Evolutionary conservation across 2,797 vertebrate species (phyloP), one percentile per base, ranked within the genome.

Genomic region (Esox lucius): DNA sequence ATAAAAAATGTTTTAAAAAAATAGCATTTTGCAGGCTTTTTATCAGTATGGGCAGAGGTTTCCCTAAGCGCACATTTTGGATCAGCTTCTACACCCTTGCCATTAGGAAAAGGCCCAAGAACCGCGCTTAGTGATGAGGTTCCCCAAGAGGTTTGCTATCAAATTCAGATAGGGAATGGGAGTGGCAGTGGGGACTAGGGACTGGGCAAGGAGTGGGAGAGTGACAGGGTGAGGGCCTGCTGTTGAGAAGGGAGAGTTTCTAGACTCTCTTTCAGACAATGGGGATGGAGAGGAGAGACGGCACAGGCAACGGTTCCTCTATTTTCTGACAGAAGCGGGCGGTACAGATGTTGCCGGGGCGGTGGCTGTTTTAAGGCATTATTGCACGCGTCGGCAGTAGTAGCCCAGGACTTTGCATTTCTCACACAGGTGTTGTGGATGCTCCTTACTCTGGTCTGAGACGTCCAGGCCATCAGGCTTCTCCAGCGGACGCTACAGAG

Each of bases 331-430:
- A 26, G 39, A 35, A 68, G 19, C 19, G 12, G 33, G 12, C 7
- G 33, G 65, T 19, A 33, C 13, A 19, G 67, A n/a, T 56, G 19
- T n/a, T 13, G n/a, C n/a, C 7, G 35, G 35, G 33, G 35, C 35
- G 35, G 1, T 39, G 35, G 35, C 28, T 5, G 35, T 5, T 39
- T 39, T 56, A 56, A 35, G 46, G 73, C 72, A 84, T 96, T 96
- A 99, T 93, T 98, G 97, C 93, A 98, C 97, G 1, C 97, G 95
- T 68, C 97, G 96, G 93, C 97, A 99, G 91, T 98, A 98, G 93
- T 98, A 99, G 89, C 98, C 98, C 85, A 99, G 93, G 86, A 99
- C 98, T 94, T 99, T 99, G 90, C 98, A 99, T 90, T 99, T 99
- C 91, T 99, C 98, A 13, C 98, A 98, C 83, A 99, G 94, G 81